Evolutionary conservation across 2,797 vertebrate species (phyloP).

Genomic region (Pachyuromys duprasi): DNA sequence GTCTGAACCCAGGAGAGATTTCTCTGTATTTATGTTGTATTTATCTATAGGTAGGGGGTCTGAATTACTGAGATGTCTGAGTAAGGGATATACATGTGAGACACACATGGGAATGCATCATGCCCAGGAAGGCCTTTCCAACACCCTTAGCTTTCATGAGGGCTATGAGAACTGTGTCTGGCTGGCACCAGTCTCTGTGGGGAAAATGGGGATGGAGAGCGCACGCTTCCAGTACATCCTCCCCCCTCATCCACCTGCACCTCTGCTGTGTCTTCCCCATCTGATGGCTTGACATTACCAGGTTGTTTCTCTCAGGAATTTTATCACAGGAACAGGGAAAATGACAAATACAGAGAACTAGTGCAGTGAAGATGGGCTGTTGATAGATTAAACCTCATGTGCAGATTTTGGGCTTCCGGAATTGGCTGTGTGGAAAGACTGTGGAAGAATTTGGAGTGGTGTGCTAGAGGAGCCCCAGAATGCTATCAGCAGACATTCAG

Average conservation of each 20-base stretch:
- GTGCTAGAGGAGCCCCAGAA: not conserved
- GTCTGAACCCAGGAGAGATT: slow-evolving; percentile 24
- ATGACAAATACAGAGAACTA: not conserved
- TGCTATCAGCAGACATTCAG: too few species aligned
- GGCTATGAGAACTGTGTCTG: not conserved
- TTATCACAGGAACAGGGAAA: not conserved
- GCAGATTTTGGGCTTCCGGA: not conserved
- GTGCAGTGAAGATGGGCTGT: not conserved
- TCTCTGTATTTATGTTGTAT: slow-evolving; percentile 42
- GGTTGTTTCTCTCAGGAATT: not conserved
- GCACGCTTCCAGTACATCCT: not conserved
- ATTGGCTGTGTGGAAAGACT: not conserved
- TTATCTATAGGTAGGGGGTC: not conserved
- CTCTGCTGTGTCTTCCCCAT: not conserved
- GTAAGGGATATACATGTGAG: not conserved
- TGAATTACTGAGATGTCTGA: slow-evolving; percentile 31
- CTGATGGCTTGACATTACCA: not conserved
- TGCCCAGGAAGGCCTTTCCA: not conserved
- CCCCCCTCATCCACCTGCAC: not conserved
- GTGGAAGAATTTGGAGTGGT: not conserved
- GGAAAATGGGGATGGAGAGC: not conserved
- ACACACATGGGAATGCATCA: not conserved
- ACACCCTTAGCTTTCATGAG: not conserved
- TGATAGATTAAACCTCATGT: not conserved
- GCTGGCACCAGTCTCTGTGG: not conserved